Percentiles rank a stretch among this genome's conserved stretches.
Evolutionary conservation across 2,797 vertebrate species (phyloP).

Genomic region (Enteromius fasciolatus): DNA sequence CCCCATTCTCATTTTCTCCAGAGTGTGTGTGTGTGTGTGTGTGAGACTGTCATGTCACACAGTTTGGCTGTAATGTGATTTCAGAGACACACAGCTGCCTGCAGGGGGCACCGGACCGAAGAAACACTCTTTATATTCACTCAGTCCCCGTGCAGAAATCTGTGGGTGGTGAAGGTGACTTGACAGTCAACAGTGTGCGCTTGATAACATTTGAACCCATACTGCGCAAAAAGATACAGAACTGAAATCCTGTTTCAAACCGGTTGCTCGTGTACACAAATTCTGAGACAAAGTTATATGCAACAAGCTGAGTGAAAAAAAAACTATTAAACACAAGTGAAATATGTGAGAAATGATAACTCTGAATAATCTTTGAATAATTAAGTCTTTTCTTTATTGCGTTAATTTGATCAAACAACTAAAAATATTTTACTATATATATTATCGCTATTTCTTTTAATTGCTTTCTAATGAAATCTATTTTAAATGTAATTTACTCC

Average conservation of each 20-base stretch:
- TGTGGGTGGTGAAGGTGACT: conserved; percentile 8
- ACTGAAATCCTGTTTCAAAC: background rate
- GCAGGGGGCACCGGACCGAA: conserved; percentile 59
- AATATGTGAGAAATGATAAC: background rate
- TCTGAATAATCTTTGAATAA: too few species aligned
- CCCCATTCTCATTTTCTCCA: conserved; percentile 50
- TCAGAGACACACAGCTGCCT: conserved; percentile 59
- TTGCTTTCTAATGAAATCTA: background rate
- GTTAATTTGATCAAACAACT: background rate
- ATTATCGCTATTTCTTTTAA: background rate
- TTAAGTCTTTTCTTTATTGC: background rate
- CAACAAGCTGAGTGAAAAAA: background rate
- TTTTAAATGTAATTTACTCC: background rate
- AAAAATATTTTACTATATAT: background rate
- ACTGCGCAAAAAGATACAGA: background rate
- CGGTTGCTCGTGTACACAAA: background rate
- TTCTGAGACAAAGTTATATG: background rate
- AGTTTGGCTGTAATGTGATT: conserved; percentile 38
- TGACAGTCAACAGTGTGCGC: background rate
- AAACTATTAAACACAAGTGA: background rate
- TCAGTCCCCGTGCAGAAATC: conserved; percentile 28
- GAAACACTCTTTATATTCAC: conserved; percentile 67
- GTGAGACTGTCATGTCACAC: conserved; percentile 56
- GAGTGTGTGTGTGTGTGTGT: conserved; percentile 27
- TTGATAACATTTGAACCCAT: background rate